phyloP scores from a whole-genome alignment of 2,797 vertebrate genomes.

The Craterocephalus amniculus region DNA sequence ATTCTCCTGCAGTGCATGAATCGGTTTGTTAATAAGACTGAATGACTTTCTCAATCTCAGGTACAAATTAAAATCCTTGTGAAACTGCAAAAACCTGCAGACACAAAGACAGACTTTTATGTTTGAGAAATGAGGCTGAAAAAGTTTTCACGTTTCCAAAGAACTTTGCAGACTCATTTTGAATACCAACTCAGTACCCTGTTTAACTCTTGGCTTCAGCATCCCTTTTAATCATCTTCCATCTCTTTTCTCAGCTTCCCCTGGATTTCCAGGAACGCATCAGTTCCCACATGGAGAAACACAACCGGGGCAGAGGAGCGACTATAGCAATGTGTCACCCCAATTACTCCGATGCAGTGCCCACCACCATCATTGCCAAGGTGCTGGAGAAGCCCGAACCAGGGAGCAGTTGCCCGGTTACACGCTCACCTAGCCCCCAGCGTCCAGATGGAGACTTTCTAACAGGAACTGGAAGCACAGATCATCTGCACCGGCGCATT shows the following conservation, averaged over 20 bases:
- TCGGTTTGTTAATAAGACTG: conserved; percentile 36
- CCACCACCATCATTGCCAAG: conserved; percentile 89
- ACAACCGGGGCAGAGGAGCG: conserved; percentile 77
- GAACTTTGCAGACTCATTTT: neutral
- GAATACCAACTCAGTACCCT: conserved; percentile 8
- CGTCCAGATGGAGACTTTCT: conserved; percentile 83
- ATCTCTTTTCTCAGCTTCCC: conserved; percentile 83
- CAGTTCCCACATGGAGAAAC: conserved; percentile 91
- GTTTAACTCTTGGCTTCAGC: too few relatives aligned
- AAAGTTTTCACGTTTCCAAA: neutral
- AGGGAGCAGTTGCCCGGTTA: conserved; percentile 85
- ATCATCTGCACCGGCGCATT: conserved; percentile 82
- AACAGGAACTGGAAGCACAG: conserved; percentile 79
- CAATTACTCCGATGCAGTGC: conserved; percentile 87
- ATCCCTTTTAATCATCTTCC: conserved; percentile 17
- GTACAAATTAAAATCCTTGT: neutral
- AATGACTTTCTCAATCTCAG: conserved; percentile 39
- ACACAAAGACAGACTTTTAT: conserved; percentile 1
- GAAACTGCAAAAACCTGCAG: neutral
- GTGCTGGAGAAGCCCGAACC: conserved; percentile 92
- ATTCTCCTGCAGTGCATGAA: conserved; percentile 31
- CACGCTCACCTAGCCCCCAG: conserved; percentile 86
- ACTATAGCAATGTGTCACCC: conserved; percentile 84
- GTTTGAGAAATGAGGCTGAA: conserved; percentile 8
- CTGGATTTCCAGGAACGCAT: conserved; percentile 91